These are phyloP conservation scores for Cynocephalus volans DNA, from an alignment of 2,113 vertebrate species.

Conservation along the genomic window DNA sequence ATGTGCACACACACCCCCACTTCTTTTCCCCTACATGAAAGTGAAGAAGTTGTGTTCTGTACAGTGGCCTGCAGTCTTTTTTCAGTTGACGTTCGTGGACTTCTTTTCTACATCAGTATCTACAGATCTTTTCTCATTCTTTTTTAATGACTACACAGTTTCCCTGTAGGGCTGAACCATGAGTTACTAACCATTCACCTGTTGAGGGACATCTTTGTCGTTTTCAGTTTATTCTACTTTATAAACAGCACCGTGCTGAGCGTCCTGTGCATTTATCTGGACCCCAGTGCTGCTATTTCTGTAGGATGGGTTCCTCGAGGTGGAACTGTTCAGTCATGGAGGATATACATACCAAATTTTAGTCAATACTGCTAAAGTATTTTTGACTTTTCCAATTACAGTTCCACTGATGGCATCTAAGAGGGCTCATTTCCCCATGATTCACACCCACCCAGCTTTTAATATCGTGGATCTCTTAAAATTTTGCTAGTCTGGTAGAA, in stretches of 20 bases:
- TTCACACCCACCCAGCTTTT: background rate
- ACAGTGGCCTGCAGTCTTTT: background rate
- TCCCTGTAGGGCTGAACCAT: background rate
- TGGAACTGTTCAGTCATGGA: background rate
- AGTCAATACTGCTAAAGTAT: background rate
- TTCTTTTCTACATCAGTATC: background rate
- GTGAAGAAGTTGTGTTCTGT: background rate
- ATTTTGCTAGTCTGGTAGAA: background rate
- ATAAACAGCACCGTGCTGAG: background rate
- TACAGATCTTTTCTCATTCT: background rate
- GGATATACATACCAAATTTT: background rate
- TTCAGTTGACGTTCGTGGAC: too few species aligned
- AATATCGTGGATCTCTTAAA: background rate
- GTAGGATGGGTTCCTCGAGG: background rate
- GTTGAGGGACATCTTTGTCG: background rate
- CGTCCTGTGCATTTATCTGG: background rate
- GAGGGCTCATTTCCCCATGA: background rate
- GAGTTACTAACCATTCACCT: background rate
- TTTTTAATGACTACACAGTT: background rate
- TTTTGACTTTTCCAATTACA: conserved; percentile 27
- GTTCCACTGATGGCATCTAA: background rate
- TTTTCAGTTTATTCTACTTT: background rate
- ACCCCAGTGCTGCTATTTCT: background rate
- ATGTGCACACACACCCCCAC: too few species aligned
- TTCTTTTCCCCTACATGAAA: too few species aligned